These are phyloP conservation scores for Crax fasciolata DNA, from an alignment of 2,797 vertebrate species.

Conservation along the genomic window DNA sequence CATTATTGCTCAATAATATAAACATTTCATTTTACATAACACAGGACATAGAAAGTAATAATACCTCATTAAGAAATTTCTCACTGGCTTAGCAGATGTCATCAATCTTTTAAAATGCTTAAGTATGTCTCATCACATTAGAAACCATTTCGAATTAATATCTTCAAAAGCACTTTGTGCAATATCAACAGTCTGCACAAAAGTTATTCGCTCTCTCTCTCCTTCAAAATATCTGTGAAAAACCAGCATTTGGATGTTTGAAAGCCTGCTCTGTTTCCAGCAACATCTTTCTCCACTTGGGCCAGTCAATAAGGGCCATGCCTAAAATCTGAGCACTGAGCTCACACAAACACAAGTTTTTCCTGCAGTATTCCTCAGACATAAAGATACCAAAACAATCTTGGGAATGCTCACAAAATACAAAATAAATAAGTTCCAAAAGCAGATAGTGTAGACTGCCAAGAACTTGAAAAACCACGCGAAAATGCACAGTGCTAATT, in stretches of 20 bases:
- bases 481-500: not conserved
- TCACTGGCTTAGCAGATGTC: conserved; percentile 11
- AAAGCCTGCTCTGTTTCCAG: not conserved
- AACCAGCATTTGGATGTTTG: not conserved
- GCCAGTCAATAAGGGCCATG: not conserved
- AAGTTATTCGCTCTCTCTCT: not conserved
- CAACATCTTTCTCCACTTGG: not conserved
- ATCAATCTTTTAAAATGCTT: conserved; percentile 54
- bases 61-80: conserved; percentile 65
- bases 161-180: not conserved
- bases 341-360: not conserved
- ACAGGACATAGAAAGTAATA: conserved; percentile 40
- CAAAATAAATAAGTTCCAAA: not conserved
- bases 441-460: not conserved
- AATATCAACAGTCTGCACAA: not conserved
- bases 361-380: not conserved
- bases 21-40: conserved; percentile 63
- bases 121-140: conserved; percentile 24
- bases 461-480: not conserved
- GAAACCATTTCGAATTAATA: conserved; percentile 31
- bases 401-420: not conserved
- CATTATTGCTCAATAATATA: conserved; percentile 53
- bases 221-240: not conserved
- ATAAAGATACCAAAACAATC: not conserved
- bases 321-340: not conserved